phyloP scores from a whole-genome alignment of 2,888 invertebrate genomes.

The Macaria liturata region DNA sequence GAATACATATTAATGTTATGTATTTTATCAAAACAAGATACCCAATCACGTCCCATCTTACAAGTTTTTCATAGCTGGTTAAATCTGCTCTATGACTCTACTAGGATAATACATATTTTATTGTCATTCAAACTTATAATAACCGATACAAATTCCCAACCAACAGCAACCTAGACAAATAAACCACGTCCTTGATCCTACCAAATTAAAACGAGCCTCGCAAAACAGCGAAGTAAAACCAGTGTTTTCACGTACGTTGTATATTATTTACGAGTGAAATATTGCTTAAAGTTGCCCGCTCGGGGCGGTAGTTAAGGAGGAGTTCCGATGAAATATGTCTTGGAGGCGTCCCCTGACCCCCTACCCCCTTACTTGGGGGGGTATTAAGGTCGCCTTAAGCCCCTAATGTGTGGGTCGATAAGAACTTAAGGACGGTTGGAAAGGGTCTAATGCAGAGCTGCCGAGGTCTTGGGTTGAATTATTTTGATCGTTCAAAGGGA shows the following conservation, averaged over 20 bases:
- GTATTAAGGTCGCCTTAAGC: constrained; percentile 76
- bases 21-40: no score
- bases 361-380: constrained; percentile 28
- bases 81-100: no score
- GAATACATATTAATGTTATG: no score
- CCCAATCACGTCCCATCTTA: no score
- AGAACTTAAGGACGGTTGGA: constrained; percentile 65
- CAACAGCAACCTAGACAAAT: no score
- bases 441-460: constrained; percentile 29
- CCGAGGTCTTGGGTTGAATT: constrained; percentile 26
- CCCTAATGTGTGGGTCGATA: constrained; percentile 60
- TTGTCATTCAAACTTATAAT: no score
- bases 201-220: constrained; percentile 2
- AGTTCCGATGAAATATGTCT: constrained; percentile 82
- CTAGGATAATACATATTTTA: no score
- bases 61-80: no score
- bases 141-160: no score
- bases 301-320: constrained; percentile 69
- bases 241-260: constrained; percentile 60
- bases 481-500: constrained; percentile 18
- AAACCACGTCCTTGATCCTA: neutral
- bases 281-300: constrained; percentile 69
- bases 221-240: constrained; percentile 21
- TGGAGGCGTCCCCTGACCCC: constrained; percentile 47
- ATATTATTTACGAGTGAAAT: constrained; percentile 75